phyloP scores from a whole-genome alignment of 2,113 vertebrate genomes.

The Scolopax mira region DNA sequence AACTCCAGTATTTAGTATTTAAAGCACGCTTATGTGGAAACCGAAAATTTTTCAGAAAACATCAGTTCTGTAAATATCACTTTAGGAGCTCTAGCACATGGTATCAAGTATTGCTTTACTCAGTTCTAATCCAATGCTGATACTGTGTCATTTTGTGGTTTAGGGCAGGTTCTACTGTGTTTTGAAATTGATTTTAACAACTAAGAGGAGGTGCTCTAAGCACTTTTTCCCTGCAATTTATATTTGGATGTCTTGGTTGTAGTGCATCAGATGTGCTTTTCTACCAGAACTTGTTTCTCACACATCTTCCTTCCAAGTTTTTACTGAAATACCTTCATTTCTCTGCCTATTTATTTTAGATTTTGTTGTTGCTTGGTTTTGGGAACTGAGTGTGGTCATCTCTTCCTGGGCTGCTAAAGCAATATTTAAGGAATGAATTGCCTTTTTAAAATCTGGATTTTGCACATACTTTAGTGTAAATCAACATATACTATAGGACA shows the following conservation, averaged over 20 bases:
- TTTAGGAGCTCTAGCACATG: background rate
- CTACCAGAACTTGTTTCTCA: slow-evolving; percentile 16
- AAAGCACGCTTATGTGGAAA: background rate
- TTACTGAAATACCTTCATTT: slow-evolving; percentile 25
- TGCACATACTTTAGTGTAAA: background rate
- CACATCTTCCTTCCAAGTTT: slow-evolving; percentile 11
- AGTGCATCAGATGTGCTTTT: background rate
- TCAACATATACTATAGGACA: background rate
- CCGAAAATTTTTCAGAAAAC: background rate
- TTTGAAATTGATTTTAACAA: background rate
- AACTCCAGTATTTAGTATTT: background rate
- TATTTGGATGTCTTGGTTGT: background rate
- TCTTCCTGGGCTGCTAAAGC: slow-evolving; percentile 50
- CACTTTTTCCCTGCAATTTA: background rate
- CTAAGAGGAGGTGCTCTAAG: background rate
- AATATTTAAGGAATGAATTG: slow-evolving; percentile 57
- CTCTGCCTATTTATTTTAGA: slow-evolving; percentile 36
- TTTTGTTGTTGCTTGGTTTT: slow-evolving; percentile 59
- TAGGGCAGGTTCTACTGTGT: background rate
- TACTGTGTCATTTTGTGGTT: background rate
- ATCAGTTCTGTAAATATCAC: background rate
- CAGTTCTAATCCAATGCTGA: background rate
- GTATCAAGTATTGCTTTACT: background rate
- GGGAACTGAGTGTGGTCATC: slow-evolving; percentile 39
- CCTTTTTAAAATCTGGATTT: background rate